A percentile compares a stretch with the other conserved stretches of the same genome.
Evolutionary conservation across 2,888 invertebrate genomes (phyloP).

Genomic region (Perizoma flavofasciatum): DNA sequence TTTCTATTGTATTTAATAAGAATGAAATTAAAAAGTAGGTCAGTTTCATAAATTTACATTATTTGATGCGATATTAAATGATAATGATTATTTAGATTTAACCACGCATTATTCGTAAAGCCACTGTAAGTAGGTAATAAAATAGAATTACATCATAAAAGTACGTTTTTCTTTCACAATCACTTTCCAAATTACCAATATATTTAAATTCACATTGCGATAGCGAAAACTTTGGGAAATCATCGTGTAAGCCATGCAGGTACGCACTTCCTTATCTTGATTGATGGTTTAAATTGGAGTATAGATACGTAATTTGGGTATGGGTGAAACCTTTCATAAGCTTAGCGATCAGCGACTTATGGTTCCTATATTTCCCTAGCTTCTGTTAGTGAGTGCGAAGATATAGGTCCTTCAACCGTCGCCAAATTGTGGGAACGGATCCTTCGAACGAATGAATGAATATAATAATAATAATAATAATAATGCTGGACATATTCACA

Average conservation of each 20-base stretch:
- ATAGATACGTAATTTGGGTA: slow-evolving; percentile 5
- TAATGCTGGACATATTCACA: too few relatives aligned
- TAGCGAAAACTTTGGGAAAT: slow-evolving; percentile 12
- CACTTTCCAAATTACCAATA: slow-evolving; percentile 21
- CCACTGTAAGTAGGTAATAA: slow-evolving; percentile 9
- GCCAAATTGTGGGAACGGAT: not conserved
- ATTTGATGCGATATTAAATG: slow-evolving; percentile 7
- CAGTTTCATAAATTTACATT: slow-evolving; percentile 11
- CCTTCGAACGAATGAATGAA: too few relatives aligned
- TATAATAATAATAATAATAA: too few relatives aligned
- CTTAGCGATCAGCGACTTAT: slow-evolving; percentile 10
- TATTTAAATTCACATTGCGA: slow-evolving; percentile 12
- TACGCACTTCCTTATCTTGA: slow-evolving; percentile 30
- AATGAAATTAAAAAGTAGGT: slow-evolving; percentile 1
- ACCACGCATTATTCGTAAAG: slow-evolving; percentile 12
- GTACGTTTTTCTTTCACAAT: slow-evolving; percentile 20
- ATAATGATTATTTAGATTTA: slow-evolving; percentile 15
- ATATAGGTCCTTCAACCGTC: too few relatives aligned
- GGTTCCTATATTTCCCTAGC: not conserved
- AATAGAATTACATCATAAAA: slow-evolving; percentile 18
- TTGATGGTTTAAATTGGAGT: slow-evolving; percentile 22
- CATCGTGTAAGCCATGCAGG: slow-evolving; percentile 18
- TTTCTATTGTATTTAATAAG: too few relatives aligned
- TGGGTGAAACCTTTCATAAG: not conserved
- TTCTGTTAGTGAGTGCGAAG: too few relatives aligned